Conservation (phyloP, 1,140 invertebrate genomes). For the Drosophila santomea region DNA sequence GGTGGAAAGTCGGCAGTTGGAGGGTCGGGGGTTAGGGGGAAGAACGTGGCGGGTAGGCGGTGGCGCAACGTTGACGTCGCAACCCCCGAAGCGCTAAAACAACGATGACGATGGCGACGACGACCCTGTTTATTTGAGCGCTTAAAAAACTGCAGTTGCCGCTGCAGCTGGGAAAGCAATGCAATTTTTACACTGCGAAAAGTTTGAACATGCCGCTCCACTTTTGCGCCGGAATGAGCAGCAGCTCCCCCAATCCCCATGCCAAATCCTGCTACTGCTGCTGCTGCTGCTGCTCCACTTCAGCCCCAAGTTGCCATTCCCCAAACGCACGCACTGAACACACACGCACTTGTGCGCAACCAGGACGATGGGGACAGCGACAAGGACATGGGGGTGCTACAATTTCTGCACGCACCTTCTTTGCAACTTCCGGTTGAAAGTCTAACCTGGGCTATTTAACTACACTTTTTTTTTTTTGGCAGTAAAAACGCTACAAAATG, state of each 20-base stretch:
- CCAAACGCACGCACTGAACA: slow-evolving; percentile 56
- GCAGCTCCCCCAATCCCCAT: slow-evolving; percentile 1
- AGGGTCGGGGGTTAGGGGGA: neutral
- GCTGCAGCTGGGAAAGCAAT: slow-evolving; percentile 53
- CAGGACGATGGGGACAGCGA: slow-evolving; percentile 52
- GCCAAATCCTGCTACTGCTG: neutral
- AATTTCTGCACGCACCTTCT: slow-evolving; percentile 15
- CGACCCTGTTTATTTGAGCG: slow-evolving; percentile 80
- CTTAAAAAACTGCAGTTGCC: slow-evolving; percentile 63
- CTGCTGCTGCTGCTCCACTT: slow-evolving; percentile 42
- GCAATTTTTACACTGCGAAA: slow-evolving; percentile 77
- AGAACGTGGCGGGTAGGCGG: slow-evolving; percentile 17
- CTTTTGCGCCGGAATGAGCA: slow-evolving; percentile 75
- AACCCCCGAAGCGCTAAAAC: slow-evolving; percentile 63
- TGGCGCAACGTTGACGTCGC: slow-evolving; percentile 42
- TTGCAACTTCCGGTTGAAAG: slow-evolving; percentile 61
- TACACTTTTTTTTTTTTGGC: slow-evolving; percentile 32
- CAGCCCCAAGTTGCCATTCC: slow-evolving; percentile 38
- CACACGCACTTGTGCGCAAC: slow-evolving; percentile 75
- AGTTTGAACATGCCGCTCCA: slow-evolving; percentile 78
- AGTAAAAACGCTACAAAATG: slow-evolving; percentile 68
- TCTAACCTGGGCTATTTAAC: neutral
- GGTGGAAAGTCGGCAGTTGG: slow-evolving; percentile 33
- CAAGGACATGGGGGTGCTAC: slow-evolving; percentile 30
- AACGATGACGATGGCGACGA: slow-evolving; percentile 39